These are phyloP conservation scores for Syrphus vitripennis DNA, from an alignment of 2,888 invertebrate genomes.

Conservation along the genomic window DNA sequence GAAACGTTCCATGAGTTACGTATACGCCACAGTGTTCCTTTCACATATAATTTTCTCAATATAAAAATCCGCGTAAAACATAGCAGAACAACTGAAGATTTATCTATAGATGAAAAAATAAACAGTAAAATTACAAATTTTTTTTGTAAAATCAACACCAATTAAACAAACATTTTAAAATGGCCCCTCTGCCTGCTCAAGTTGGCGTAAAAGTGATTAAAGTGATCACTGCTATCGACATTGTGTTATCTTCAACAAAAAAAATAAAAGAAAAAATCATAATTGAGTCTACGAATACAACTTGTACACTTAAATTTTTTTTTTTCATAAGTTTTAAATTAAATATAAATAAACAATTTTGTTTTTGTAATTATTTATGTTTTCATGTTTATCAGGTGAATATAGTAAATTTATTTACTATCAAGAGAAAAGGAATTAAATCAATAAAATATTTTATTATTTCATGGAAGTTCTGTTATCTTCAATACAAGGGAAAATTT, in stretches of 20 bases:
- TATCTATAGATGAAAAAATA: too few relatives aligned
- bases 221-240: conserved; percentile 2
- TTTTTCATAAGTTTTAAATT: not conserved
- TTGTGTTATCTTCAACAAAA: not conserved
- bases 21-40: too few relatives aligned
- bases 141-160: too few relatives aligned
- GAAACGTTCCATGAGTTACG: too few relatives aligned
- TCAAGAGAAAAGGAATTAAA: not conserved
- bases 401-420: not conserved
- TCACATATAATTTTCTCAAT: too few relatives aligned
- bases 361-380: not conserved
- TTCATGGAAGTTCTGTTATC: not conserved
- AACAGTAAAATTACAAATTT: too few relatives aligned
- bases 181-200: too few relatives aligned
- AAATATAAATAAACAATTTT: not conserved
- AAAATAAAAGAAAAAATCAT: not conserved
- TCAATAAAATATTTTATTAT: not conserved
- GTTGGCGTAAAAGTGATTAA: too few relatives aligned
- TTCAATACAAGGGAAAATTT: not conserved
- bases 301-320: not conserved
- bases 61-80: too few relatives aligned
- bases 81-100: too few relatives aligned
- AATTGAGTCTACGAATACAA: conserved; percentile 10
- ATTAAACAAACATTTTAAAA: too few relatives aligned
- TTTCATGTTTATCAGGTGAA: not conserved